phyloP scores from a whole-genome alignment of 2,113 vertebrate genomes.

The Gopherus evgoodei region DNA sequence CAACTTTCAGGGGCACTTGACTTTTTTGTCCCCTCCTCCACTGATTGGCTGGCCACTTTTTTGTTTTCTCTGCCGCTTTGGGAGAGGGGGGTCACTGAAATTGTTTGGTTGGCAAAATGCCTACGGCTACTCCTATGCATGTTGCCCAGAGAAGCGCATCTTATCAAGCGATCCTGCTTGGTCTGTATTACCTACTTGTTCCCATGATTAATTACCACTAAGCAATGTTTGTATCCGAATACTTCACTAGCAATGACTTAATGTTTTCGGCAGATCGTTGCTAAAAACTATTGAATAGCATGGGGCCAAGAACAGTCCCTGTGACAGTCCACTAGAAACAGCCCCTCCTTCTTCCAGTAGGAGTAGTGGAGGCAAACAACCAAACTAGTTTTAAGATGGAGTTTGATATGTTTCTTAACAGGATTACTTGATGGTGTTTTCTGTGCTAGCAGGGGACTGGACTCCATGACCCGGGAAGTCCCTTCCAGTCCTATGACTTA shows the following conservation, averaged over 20 bases:
- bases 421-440: not conserved
- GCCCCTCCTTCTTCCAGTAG: not conserved
- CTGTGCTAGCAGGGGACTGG: not conserved
- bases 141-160: not conserved
- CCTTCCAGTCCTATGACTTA: not conserved
- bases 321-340: not conserved
- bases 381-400: not conserved
- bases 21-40: not conserved
- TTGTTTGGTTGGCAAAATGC: not conserved
- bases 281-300: not conserved
- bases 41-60: not conserved
- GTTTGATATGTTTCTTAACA: not conserved
- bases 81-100: not conserved
- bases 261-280: not conserved
- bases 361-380: not conserved
- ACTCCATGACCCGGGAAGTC: not conserved
- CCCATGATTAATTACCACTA: not conserved
- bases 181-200: not conserved
- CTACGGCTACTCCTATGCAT: not conserved
- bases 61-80: not conserved
- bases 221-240: not conserved
- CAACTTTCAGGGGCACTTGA: not conserved
- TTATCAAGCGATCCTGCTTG: not conserved
- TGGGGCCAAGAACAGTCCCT: not conserved
- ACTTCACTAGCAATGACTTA: not conserved